Evolutionary conservation across 2,113 vertebrate species (phyloP).

Genomic region (Stegostoma tigrinum): DNA sequence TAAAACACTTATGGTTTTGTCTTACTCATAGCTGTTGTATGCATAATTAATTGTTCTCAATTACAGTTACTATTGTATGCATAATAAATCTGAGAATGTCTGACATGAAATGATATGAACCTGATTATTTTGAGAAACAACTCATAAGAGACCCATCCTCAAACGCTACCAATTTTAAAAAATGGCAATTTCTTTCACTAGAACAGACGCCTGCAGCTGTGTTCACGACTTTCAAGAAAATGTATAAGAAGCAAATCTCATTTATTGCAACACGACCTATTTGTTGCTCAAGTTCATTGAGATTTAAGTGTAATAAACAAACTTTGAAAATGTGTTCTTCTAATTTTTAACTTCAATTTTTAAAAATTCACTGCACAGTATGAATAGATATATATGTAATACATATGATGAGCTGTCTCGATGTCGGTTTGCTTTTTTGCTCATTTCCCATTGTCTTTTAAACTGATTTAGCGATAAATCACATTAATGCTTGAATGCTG

Average conservation of each 20-base stretch:
- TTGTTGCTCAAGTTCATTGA: background rate
- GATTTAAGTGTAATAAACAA: background rate
- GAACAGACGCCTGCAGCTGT: background rate
- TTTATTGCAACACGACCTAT: background rate
- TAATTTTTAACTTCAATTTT: slow-evolving; percentile 6
- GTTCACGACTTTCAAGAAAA: background rate
- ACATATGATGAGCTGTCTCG: background rate
- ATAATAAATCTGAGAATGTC: background rate
- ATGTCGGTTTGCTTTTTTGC: background rate
- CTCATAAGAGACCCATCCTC: background rate
- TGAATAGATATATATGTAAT: background rate
- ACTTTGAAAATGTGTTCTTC: background rate
- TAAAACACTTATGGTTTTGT: background rate
- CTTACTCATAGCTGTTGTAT: background rate
- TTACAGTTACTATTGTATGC: background rate
- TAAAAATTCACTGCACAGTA: background rate
- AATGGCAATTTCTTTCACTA: background rate
- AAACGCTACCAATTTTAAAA: background rate
- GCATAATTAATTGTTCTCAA: background rate
- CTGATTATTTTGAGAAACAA: background rate
- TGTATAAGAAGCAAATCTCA: slow-evolving; percentile 4
- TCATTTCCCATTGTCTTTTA: background rate
- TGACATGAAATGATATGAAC: background rate
- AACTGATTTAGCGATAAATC: background rate
- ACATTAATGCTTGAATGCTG: background rate